Evolutionary conservation across 1,140 invertebrate genomes (phyloP).

Genomic region (Venturia canescens): DNA sequence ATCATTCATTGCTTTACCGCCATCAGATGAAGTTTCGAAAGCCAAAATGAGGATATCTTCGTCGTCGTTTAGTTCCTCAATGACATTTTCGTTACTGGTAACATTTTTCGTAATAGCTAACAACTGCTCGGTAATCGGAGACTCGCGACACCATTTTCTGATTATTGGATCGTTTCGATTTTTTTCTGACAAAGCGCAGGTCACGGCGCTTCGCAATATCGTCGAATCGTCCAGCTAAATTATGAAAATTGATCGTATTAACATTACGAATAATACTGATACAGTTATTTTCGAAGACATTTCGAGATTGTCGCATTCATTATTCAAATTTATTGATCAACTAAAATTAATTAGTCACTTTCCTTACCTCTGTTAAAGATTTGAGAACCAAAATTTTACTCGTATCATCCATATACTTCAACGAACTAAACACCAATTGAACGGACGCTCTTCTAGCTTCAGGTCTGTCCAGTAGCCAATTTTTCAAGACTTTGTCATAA

Average conservation of each 20-base stretch:
- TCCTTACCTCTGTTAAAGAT: conserved; percentile 74
- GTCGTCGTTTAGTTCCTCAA: conserved; percentile 50
- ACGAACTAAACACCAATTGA: conserved; percentile 80
- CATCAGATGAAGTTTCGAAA: conserved; percentile 60
- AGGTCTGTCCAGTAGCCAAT: conserved; percentile 73
- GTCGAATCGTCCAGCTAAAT: conserved; percentile 60
- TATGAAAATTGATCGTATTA: conserved; percentile 34
- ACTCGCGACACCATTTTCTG: conserved; percentile 74
- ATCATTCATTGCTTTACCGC: conserved; percentile 56
- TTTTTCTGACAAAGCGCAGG: conserved; percentile 67
- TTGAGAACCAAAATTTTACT: conserved; percentile 77
- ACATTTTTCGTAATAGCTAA: conserved; percentile 55
- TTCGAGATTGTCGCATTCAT: too few species aligned
- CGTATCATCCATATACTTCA: conserved; percentile 74
- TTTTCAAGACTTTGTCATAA: conserved; percentile 75
- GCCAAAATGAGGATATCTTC: conserved; percentile 61
- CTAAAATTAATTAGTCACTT: too few species aligned
- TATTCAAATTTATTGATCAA: too few species aligned
- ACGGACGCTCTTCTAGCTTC: conserved; percentile 75
- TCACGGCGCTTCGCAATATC: conserved; percentile 60
- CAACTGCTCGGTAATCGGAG: conserved; percentile 53
- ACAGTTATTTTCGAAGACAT: too few species aligned
- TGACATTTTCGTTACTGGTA: conserved; percentile 41
- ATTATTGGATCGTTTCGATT: conserved; percentile 74
- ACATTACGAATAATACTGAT: too few species aligned